These are phyloP conservation scores for Heliconius hermathena DNA, from an alignment of 1,140 invertebrate species.

Conservation along the genomic window DNA sequence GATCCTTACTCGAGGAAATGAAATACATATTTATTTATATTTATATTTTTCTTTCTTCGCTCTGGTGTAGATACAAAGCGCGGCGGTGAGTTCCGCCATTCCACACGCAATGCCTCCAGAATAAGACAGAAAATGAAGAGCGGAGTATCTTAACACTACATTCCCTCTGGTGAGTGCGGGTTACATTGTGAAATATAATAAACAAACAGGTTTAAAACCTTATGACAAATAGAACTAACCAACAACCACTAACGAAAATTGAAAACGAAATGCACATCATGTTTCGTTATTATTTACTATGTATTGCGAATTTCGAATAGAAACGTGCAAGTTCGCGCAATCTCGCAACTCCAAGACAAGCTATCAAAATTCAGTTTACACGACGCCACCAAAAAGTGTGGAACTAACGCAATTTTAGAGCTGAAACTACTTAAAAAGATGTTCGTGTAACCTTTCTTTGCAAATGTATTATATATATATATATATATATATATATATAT, in stretches of 20 bases:
- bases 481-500: no score
- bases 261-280: not conserved
- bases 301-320: constrained; percentile 3
- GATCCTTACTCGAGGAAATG: no score
- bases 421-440: constrained; percentile 34
- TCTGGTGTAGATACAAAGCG: no score
- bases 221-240: not conserved
- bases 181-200: no score
- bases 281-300: not conserved
- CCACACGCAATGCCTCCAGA: no score
- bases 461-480: not conserved
- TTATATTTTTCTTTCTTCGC: no score
- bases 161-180: no score
- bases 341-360: constrained; percentile 29
- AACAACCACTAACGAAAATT: not conserved
- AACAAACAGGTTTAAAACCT: not conserved
- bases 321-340: constrained; percentile 19
- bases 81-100: no score
- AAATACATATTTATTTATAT: no score
- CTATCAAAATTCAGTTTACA: constrained; percentile 38
- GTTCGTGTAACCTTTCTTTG: constrained; percentile 7
- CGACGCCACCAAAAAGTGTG: constrained; percentile 16
- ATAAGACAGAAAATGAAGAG: no score
- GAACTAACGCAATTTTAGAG: constrained; percentile 27
- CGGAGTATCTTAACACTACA: no score